Evolutionary conservation across 2,113 vertebrate species (phyloP).

Genomic region (Ctenodactylus gundi): DNA sequence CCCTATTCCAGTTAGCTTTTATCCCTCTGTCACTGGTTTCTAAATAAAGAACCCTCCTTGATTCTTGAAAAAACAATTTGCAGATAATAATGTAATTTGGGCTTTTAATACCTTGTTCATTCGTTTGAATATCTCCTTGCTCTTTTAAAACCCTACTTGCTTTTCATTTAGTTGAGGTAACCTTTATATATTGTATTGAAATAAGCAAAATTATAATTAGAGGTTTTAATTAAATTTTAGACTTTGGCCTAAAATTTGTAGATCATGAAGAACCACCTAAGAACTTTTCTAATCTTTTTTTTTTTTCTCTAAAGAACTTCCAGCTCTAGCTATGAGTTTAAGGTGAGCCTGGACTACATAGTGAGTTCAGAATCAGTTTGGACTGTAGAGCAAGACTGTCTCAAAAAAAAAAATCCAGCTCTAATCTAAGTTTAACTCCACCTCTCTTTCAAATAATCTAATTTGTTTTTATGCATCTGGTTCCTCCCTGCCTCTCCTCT

Average conservation of each 20-base stretch:
- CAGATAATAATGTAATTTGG: not conserved
- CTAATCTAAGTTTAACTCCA: slow-evolving; percentile 19
- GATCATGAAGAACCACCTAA: not conserved
- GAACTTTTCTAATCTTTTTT: not conserved
- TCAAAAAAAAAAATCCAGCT: too few relatives aligned
- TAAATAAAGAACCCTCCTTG: too few relatives aligned
- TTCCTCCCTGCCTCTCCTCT: not conserved
- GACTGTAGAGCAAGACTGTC: too few relatives aligned
- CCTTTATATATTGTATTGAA: slow-evolving; percentile 14
- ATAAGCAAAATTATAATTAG: slow-evolving; percentile 29
- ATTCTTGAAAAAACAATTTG: too few relatives aligned
- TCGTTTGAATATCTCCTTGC: slow-evolving; percentile 33
- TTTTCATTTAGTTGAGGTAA: slow-evolving; percentile 43
- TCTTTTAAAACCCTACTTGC: slow-evolving; percentile 48
- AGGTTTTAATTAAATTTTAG: slow-evolving; percentile 54
- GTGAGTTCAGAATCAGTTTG: too few relatives aligned
- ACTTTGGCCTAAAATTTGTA: slow-evolving; percentile 36
- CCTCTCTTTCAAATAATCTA: not conserved
- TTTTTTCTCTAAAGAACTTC: too few relatives aligned
- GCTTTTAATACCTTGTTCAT: slow-evolving; percentile 29
- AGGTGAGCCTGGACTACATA: too few relatives aligned
- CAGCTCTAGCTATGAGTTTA: too few relatives aligned
- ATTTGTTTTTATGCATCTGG: slow-evolving; percentile 23
- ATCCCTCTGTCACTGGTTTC: too few relatives aligned
- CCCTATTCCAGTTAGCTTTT: too few relatives aligned